Conservation (phyloP, 2,797 vertebrate genomes). For the Muraenolepis orangiensis region DNA sequence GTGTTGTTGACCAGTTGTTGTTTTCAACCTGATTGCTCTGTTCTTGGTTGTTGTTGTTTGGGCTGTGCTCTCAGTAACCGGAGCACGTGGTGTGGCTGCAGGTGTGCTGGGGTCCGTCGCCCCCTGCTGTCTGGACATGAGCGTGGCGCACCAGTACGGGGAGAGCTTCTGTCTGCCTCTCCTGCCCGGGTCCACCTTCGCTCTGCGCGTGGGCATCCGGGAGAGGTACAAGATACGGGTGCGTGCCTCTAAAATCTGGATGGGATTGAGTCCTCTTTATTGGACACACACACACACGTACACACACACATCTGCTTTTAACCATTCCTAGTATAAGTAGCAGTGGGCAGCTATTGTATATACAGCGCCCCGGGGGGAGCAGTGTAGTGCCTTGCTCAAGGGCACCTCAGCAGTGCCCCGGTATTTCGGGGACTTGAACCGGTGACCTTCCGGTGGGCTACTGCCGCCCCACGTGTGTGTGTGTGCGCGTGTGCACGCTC, state of each 20-base stretch:
- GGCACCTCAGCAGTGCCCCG: no score
- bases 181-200: slow-evolving; percentile 80
- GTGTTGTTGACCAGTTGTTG: background rate
- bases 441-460: no score
- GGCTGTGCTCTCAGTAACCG: background rate
- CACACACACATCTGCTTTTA: no score
- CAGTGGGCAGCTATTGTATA: no score
- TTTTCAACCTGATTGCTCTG: background rate
- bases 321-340: no score
- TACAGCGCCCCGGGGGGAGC: no score
- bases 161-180: slow-evolving; percentile 81
- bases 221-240: slow-evolving; percentile 84
- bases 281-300: no score
- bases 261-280: no score
- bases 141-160: slow-evolving; percentile 77
- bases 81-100: slow-evolving; percentile 33
- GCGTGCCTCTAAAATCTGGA: no score
- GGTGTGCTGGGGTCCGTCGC: slow-evolving; percentile 74
- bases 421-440: no score
- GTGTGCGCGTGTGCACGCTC: background rate
- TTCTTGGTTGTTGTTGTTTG: background rate
- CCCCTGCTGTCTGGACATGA: slow-evolving; percentile 78
- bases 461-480: no score
- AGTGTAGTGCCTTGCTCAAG: no score
- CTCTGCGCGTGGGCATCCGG: slow-evolving; percentile 80